These are phyloP conservation scores for Sebastes diploproa DNA, from an alignment of 2,797 vertebrate genomes.

Conservation along the genomic window DNA sequence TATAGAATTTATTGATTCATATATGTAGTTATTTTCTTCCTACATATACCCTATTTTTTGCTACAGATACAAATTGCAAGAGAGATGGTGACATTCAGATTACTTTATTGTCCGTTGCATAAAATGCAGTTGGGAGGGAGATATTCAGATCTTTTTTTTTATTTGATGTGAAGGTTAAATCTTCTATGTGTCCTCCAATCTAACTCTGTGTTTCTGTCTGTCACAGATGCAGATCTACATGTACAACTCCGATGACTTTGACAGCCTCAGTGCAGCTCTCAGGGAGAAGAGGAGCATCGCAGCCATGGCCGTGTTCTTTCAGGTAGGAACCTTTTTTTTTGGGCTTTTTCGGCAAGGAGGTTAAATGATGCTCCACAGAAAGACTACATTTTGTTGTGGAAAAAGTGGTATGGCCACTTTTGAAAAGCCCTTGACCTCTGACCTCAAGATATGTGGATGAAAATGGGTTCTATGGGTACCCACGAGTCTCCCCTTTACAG, in stretches of 20 bases:
- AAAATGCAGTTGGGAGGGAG: neutral
- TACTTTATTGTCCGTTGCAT: no score
- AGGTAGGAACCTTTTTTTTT: constrained; percentile 81
- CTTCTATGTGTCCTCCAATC: neutral
- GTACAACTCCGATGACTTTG: constrained; percentile 97
- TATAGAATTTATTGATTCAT: neutral
- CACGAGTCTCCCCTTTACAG: no score
- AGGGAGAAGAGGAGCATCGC: constrained; percentile 91
- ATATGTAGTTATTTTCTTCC: neutral
- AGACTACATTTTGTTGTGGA: no score
- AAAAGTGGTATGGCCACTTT: no score
- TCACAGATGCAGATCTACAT: constrained; percentile 98
- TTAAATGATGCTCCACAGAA: no score
- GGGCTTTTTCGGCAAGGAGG: no score
- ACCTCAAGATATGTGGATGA: no score
- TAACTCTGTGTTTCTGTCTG: constrained; percentile 1
- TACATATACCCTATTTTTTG: neutral
- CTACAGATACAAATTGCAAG: neutral
- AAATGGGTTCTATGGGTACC: no score
- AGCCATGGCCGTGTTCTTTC: constrained; percentile 94
- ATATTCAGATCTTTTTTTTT: neutral
- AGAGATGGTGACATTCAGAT: neutral
- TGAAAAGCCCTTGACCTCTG: no score
- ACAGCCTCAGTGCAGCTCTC: constrained; percentile 92
- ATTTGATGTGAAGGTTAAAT: neutral